Percentiles rank a stretch among this genome's conserved stretches.
Conservation (phyloP, 2,113 vertebrate genomes). For the Rhinoderma darwinii region DNA sequence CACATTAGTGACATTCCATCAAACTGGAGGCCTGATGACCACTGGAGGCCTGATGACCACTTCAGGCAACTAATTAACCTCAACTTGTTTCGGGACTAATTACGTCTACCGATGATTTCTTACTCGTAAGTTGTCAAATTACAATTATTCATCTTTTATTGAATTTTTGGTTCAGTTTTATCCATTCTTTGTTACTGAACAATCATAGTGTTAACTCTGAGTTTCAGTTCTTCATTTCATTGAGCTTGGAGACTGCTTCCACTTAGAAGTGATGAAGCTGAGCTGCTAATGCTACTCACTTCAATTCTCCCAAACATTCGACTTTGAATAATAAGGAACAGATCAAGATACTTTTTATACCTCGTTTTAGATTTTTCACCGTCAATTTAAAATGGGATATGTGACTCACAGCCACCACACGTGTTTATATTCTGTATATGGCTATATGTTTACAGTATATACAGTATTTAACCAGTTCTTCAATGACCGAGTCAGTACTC, state of each 20-base stretch:
- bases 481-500: no score
- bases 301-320: no score
- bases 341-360: background rate
- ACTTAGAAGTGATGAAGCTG: background rate
- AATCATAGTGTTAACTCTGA: no score
- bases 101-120: background rate
- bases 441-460: background rate
- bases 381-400: background rate
- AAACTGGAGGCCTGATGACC: background rate
- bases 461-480: no score
- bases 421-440: no score
- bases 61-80: conserved; percentile 15
- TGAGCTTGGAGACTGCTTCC: background rate
- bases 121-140: background rate
- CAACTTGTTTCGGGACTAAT: background rate
- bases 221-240: background rate
- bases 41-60: conserved; percentile 17
- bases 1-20: conserved; percentile 3
- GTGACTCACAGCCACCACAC: background rate
- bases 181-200: background rate
- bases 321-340: background rate
- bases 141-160: background rate
- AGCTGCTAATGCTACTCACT: background rate
- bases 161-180: background rate
- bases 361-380: background rate